A percentile compares a stretch with the other conserved stretches of the same genome.
These are phyloP conservation scores for Ophiodon elongatus DNA, from an alignment of 2,113 vertebrate species.

Conservation along the genomic window DNA sequence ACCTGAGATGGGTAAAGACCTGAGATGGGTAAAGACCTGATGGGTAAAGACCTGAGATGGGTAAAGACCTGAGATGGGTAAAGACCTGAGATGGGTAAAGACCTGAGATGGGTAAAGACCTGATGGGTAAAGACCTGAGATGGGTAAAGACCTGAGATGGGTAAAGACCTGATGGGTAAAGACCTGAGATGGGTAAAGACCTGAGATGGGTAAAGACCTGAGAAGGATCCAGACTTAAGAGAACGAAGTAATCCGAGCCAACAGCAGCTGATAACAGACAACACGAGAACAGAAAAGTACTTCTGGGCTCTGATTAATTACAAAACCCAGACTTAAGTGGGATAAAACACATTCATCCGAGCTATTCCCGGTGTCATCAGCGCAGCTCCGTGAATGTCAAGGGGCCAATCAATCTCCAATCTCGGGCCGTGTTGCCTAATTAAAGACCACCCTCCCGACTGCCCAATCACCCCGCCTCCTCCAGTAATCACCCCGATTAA, in stretches of 20 bases:
- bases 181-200: too few species aligned
- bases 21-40: neutral
- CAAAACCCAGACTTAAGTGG: neutral
- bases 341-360: constrained; percentile 25
- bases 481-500: constrained; percentile 59
- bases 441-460: constrained; percentile 34
- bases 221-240: neutral
- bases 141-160: too few species aligned
- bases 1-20: too few species aligned
- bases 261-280: constrained; percentile 6
- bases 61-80: too few species aligned
- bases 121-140: too few species aligned
- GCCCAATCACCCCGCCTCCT: constrained; percentile 37
- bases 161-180: too few species aligned
- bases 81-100: too few species aligned
- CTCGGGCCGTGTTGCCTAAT: constrained; percentile 19
- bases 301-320: constrained; percentile 30
- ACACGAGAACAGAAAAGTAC: neutral
- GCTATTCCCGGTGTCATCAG: constrained; percentile 38
- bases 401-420: constrained; percentile 54
- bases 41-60: too few species aligned
- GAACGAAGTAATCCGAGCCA: neutral
- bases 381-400: constrained; percentile 54
- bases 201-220: neutral
- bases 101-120: neutral